phyloP scores from a whole-genome alignment of 2,113 vertebrate species.

The Zingel zingel region DNA sequence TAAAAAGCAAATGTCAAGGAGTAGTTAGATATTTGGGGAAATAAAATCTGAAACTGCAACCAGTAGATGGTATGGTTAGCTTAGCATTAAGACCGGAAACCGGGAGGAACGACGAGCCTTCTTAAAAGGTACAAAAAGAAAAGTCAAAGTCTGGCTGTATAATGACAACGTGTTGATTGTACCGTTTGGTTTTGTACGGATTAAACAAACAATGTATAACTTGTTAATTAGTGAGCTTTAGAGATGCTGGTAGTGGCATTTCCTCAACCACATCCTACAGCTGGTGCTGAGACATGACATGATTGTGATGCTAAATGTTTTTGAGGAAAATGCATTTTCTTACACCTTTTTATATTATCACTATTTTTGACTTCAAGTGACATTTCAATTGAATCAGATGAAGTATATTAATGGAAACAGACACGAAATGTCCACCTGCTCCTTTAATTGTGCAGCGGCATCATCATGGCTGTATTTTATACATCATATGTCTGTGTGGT shows the following conservation, averaged over 20 bases:
- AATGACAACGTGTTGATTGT: not conserved
- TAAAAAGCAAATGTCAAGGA: not conserved
- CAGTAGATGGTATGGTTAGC: not conserved
- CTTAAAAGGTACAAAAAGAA: not conserved
- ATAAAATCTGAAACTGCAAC: not conserved
- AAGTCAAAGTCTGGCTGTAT: no score
- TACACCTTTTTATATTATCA: no score
- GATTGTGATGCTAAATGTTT: no score
- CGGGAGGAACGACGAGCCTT: not conserved
- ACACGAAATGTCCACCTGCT: no score
- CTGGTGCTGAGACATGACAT: not conserved
- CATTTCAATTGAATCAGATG: no score
- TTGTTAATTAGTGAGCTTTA: not conserved
- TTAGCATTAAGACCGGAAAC: not conserved
- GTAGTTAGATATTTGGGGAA: not conserved
- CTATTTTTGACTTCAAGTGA: no score
- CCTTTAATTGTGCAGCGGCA: no score
- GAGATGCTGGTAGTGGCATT: not conserved
- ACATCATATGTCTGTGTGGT: not conserved
- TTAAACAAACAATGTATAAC: not conserved
- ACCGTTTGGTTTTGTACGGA: not conserved
- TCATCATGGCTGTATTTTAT: no score
- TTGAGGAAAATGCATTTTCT: no score
- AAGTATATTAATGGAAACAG: no score
- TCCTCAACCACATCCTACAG: not conserved